phyloP scores from a whole-genome alignment of 2,888 invertebrate species.

The Galerucella pusilla region DNA sequence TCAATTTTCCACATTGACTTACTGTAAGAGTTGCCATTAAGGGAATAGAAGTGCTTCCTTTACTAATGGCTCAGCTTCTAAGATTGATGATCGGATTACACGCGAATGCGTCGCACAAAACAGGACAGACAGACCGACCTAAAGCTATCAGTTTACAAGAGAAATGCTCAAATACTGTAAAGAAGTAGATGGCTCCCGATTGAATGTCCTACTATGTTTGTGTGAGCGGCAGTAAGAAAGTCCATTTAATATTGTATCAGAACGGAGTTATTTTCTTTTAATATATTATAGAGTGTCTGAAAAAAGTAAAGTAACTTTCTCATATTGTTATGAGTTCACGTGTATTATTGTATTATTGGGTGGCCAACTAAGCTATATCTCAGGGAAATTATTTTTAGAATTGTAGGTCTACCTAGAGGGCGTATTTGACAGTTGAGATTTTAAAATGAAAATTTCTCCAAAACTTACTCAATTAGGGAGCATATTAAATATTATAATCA shows the following conservation, averaged over 20 bases:
- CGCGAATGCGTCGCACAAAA: slow-evolving; percentile 54
- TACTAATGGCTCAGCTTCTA: slow-evolving; percentile 58
- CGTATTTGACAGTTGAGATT: no score
- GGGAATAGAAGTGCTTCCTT: slow-evolving; percentile 57
- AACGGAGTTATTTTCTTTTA: neutral
- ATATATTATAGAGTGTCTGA: neutral
- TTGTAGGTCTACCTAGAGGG: no score
- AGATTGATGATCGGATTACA: slow-evolving; percentile 60
- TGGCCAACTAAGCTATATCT: no score
- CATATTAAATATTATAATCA: no score
- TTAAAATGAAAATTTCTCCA: no score
- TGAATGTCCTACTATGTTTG: slow-evolving; percentile 9
- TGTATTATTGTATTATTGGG: no score
- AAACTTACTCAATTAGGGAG: no score
- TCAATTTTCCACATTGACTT: slow-evolving; percentile 57
- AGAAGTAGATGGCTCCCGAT: slow-evolving; percentile 24
- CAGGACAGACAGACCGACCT: slow-evolving; percentile 40
- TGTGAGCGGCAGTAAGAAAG: neutral
- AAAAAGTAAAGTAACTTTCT: no score
- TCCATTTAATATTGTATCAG: neutral
- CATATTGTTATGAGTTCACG: neutral
- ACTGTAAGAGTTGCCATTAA: slow-evolving; percentile 54
- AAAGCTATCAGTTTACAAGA: slow-evolving; percentile 42
- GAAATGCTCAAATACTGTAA: slow-evolving; percentile 42
- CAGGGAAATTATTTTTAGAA: no score